phyloP scores from a whole-genome alignment of 2,113 vertebrate species.

The Paraplagusia blochii region DNA sequence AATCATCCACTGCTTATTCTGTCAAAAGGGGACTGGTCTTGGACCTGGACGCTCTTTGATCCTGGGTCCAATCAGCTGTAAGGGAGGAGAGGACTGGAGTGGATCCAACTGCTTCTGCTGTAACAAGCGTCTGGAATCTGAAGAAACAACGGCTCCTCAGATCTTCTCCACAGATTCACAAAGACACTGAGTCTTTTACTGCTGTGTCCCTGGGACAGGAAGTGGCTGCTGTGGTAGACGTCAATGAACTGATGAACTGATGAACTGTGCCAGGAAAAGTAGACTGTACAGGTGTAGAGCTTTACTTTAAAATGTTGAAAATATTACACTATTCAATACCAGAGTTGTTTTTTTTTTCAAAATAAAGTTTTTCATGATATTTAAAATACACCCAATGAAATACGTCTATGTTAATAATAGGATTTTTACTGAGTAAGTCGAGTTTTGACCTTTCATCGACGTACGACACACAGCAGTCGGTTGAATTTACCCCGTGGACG shows the following conservation, averaged over 20 bases:
- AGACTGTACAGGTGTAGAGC: background rate
- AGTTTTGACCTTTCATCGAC: background rate
- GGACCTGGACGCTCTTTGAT: too few species aligned
- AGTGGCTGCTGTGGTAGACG: conserved; percentile 21
- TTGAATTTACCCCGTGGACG: background rate
- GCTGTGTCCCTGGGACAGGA: conserved; percentile 20
- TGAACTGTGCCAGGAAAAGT: background rate
- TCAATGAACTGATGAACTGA: conserved; percentile 15
- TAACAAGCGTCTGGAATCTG: background rate
- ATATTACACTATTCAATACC: too few species aligned
- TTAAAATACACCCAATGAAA: too few species aligned
- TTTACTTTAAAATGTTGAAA: too few species aligned
- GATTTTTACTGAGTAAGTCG: background rate
- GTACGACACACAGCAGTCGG: background rate
- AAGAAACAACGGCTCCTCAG: conserved; percentile 3
- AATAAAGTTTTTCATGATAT: too few species aligned
- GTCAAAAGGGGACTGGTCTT: too few species aligned
- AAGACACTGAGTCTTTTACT: conserved; percentile 18
- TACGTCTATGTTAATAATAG: too few species aligned
- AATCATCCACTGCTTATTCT: too few species aligned
- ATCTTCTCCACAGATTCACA: conserved; percentile 13
- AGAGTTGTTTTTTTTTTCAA: too few species aligned
- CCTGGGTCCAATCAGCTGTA: background rate
- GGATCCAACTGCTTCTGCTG: background rate
- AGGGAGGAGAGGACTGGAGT: background rate